These are phyloP conservation scores for Apotomis capreana DNA, from an alignment of 2,888 invertebrate genomes.

Conservation along the genomic window DNA sequence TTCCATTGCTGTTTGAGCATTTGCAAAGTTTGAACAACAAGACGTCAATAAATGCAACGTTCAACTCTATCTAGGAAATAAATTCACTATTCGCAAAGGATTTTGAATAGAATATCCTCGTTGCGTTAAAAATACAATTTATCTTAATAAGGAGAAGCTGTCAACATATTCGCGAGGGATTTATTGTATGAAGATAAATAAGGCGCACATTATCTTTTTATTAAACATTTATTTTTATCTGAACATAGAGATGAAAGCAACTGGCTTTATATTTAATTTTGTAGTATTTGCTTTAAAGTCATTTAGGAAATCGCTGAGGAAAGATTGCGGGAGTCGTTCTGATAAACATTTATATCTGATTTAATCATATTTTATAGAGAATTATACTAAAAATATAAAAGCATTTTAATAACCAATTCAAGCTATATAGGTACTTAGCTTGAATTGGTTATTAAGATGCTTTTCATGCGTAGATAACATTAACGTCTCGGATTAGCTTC, in stretches of 20 bases:
- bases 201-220: conserved; percentile 2
- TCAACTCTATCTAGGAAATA: background rate
- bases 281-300: background rate
- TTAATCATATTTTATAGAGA: no score
- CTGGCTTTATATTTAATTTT: background rate
- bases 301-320: background rate
- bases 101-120: background rate
- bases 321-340: no score
- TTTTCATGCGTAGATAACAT: no score
- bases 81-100: conserved; percentile 9
- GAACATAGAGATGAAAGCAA: background rate
- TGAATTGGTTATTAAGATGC: no score
- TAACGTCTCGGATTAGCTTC: no score
- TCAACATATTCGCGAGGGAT: conserved; percentile 27
- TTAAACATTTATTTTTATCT: conserved; percentile 16
- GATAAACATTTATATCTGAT: no score
- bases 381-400: no score
- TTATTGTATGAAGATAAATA: conserved; percentile 34
- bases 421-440: no score
- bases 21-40: no score
- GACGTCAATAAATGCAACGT: background rate
- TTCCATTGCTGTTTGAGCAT: no score
- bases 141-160: conserved; percentile 29
- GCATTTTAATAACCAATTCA: no score
- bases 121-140: conserved; percentile 19